Evolutionary conservation across 2,113 vertebrate species (phyloP), one percentile per base, ranked within the genome.

Genomic region (Lynx canadensis): DNA sequence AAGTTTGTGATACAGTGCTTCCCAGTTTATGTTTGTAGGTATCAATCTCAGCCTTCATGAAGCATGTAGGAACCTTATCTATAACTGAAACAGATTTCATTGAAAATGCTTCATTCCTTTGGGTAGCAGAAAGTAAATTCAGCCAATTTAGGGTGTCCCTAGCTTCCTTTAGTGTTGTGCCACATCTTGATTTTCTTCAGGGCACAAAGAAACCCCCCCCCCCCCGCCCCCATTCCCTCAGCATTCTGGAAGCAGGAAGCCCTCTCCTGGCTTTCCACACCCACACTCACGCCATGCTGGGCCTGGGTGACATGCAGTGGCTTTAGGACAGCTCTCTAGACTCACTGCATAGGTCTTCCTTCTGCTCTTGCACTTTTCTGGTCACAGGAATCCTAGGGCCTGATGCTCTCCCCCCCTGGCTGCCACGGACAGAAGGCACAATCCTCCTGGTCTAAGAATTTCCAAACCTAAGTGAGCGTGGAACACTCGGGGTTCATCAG

Each of bases 401-500:
- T 83, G 52, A 84, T 63, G 45, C 8, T 96, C 57, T 60, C 57
- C 21, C 21, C 13, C 4, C 21, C 1, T 1, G 14, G 9, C 15
- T 89, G 45, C 73, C 65, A 15, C 74, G 7, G 91, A 57, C 25
- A 19, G 36, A 91, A 82, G 18, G 14, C 31, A 8, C 19, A 50
- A 41, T 55, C 19, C 10, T 66, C 25, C 21, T 60, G 52, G 73
- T 63, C 18, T 36, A 83, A 12, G 27, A 65, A 65, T 80, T 87
- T 68, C 69, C n/a, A 19, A 36, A 50, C n/a, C 25, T 57, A 29
- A 18, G 7, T 41, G 16, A 4, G 4, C 29, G 0, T 31, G 15
- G 31, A 29, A 4, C 0, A 4, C 31, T n/a, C 3, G 4, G 13
- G 15, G 9, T 21, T 45, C 9, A 11, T 50, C 8, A 23, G 0